phyloP scores from a whole-genome alignment of 2,888 invertebrate genomes.

The Neria commutata region DNA sequence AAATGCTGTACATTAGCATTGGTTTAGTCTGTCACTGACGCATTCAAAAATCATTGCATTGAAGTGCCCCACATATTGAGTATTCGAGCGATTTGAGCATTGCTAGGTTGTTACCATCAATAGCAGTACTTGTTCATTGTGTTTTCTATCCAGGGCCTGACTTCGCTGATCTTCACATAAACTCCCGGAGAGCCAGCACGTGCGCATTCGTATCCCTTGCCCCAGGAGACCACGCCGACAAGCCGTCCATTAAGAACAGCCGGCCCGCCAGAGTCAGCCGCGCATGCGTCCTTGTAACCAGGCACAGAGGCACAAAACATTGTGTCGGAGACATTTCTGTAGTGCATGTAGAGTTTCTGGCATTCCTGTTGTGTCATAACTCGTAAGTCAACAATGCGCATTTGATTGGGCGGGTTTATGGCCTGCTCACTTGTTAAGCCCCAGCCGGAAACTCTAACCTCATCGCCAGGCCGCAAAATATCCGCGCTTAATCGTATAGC shows the following conservation, averaged over 20 bases:
- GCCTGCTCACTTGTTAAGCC: slow-evolving; percentile 41
- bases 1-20: no score
- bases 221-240: slow-evolving; percentile 73
- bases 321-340: slow-evolving; percentile 40
- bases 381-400: slow-evolving; percentile 44
- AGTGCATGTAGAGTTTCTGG: slow-evolving; percentile 36
- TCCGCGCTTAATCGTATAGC: slow-evolving; percentile 35
- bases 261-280: slow-evolving; percentile 59
- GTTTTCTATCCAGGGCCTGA: slow-evolving; percentile 41
- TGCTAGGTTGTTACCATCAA: no score
- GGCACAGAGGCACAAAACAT: slow-evolving; percentile 50
- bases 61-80: no score
- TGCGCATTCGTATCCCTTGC: slow-evolving; percentile 45
- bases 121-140: slow-evolving; percentile 25
- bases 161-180: slow-evolving; percentile 62
- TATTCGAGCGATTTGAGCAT: no score
- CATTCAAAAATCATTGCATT: no score
- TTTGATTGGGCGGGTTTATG: slow-evolving; percentile 38
- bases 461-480: slow-evolving; percentile 31
- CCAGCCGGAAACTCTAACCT: slow-evolving; percentile 49
- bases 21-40: no score
- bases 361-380: slow-evolving; percentile 39
- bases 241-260: slow-evolving; percentile 44
- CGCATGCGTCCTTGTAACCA: slow-evolving; percentile 50
- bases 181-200: slow-evolving; percentile 75